These are phyloP conservation scores for Yoshiicerus persimilis DNA, from an alignment of 1,140 invertebrate species.

Conservation along the genomic window DNA sequence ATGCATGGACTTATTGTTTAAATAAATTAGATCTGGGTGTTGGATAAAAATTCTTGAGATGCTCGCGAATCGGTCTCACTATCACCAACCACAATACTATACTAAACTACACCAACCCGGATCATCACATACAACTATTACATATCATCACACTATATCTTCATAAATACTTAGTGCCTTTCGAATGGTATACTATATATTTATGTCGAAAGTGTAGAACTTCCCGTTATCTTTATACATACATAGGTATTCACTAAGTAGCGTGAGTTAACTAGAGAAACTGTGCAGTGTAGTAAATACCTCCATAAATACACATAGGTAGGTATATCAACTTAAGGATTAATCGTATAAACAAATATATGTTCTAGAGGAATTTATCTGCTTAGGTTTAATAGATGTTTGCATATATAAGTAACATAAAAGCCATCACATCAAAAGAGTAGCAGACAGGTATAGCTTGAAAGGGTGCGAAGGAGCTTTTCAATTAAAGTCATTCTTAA, in stretches of 20 bases:
- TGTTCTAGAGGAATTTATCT: not conserved
- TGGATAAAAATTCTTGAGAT: conserved; percentile 21
- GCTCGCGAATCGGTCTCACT: conserved; percentile 10
- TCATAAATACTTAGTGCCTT: not conserved
- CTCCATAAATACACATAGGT: not conserved
- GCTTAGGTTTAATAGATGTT: not conserved
- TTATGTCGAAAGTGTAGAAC: not conserved
- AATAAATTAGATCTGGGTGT: conserved; percentile 28
- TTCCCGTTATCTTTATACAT: not conserved
- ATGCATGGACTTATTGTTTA: conserved; percentile 22
- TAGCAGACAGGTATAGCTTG: not conserved
- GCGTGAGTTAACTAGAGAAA: not conserved
- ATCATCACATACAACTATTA: not conserved
- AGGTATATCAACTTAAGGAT: not conserved
- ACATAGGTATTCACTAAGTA: not conserved
- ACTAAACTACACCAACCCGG: not conserved
- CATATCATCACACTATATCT: not conserved
- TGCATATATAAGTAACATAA: not conserved
- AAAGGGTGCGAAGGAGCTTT: conserved; percentile 7
- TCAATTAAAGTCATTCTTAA: not conserved
- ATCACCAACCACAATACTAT: conserved; percentile 8
- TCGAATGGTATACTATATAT: not conserved
- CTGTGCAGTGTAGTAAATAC: too few relatives aligned
- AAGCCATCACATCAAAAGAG: not conserved
- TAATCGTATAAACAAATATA: not conserved